These are phyloP conservation scores for Nothobranchius kuhntae DNA, from an alignment of 2,113 vertebrate genomes.

Conservation along the genomic window DNA sequence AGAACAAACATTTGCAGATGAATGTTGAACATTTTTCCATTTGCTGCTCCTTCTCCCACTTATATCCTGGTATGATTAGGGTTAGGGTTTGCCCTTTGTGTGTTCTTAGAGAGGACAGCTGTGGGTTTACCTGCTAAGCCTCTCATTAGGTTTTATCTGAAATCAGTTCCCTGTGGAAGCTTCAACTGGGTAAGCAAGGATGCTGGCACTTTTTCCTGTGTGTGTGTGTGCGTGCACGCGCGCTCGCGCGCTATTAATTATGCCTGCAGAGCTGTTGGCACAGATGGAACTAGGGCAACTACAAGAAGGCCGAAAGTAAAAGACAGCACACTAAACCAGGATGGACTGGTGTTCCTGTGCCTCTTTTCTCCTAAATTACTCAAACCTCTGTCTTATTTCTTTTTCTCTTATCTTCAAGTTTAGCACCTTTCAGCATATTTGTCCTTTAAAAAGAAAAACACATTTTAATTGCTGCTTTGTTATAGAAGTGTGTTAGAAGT, in stretches of 20 bases:
- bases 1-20: conserved; percentile 15
- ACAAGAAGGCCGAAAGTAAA: conserved; percentile 70
- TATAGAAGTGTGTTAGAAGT: too few species aligned
- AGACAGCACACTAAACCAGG: conserved; percentile 67
- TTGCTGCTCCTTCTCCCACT: too few species aligned
- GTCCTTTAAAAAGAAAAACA: too few species aligned
- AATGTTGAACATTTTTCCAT: neutral
- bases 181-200: conserved; percentile 57
- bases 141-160: conserved; percentile 64
- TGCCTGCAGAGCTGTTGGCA: conserved; percentile 66
- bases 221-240: neutral
- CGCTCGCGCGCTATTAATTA: conserved; percentile 65
- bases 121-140: conserved; percentile 67
- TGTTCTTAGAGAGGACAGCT: conserved; percentile 54
- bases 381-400: too few species aligned
- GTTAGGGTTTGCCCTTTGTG: conserved; percentile 14
- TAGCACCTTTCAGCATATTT: too few species aligned
- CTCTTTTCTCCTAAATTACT: too few species aligned
- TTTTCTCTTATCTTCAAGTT: too few species aligned
- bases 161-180: conserved; percentile 62
- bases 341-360: conserved; percentile 21
- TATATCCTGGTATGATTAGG: conserved; percentile 34
- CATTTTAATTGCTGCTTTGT: too few species aligned
- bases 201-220: conserved; percentile 49
- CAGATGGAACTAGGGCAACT: conserved; percentile 70